These are phyloP conservation scores for Eupithecia pulchellata DNA, from an alignment of 2,888 invertebrate genomes.

Conservation along the genomic window DNA sequence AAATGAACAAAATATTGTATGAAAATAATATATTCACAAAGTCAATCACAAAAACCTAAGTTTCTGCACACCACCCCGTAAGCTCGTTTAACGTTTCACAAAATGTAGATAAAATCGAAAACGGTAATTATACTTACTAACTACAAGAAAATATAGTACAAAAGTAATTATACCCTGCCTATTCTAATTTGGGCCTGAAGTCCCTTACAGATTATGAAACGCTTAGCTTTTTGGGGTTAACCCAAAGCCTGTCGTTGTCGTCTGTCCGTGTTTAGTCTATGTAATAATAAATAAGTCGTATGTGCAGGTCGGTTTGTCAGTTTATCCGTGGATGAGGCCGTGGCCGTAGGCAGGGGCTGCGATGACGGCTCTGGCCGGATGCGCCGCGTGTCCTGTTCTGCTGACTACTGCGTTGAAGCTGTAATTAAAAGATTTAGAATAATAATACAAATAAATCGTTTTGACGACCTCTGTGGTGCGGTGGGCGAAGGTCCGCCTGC, in stretches of 20 bases:
- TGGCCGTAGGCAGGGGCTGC: slow-evolving; percentile 72
- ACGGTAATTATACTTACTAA: slow-evolving; percentile 65
- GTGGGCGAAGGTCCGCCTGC: no score
- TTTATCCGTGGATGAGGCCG: slow-evolving; percentile 70
- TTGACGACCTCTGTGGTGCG: no score
- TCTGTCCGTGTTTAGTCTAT: slow-evolving; percentile 76
- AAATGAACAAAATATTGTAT: slow-evolving; percentile 47
- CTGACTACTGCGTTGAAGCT: slow-evolving; percentile 87
- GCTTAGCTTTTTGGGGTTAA: slow-evolving; percentile 55
- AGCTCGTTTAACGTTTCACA: slow-evolving; percentile 78
- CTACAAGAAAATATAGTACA: slow-evolving; percentile 82
- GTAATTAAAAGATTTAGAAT: no score
- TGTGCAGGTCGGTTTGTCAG: slow-evolving; percentile 44
- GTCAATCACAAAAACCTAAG: slow-evolving; percentile 73
- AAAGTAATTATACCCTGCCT: slow-evolving; percentile 58
- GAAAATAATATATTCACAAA: slow-evolving; percentile 73
- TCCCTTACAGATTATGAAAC: slow-evolving; percentile 81
- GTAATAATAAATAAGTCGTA: slow-evolving; percentile 73
- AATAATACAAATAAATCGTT: no score
- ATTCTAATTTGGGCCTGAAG: slow-evolving; percentile 66
- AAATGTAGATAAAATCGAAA: slow-evolving; percentile 69
- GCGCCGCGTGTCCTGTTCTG: slow-evolving; percentile 83
- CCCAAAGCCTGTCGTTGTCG: slow-evolving; percentile 45
- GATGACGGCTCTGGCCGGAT: slow-evolving; percentile 72
- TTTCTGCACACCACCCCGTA: slow-evolving; percentile 68